A percentile compares a stretch with the other conserved stretches of the same genome.
Evolutionary conservation across 2,888 invertebrate genomes (phyloP).

Genomic region (Didymodactylos carnosus): DNA sequence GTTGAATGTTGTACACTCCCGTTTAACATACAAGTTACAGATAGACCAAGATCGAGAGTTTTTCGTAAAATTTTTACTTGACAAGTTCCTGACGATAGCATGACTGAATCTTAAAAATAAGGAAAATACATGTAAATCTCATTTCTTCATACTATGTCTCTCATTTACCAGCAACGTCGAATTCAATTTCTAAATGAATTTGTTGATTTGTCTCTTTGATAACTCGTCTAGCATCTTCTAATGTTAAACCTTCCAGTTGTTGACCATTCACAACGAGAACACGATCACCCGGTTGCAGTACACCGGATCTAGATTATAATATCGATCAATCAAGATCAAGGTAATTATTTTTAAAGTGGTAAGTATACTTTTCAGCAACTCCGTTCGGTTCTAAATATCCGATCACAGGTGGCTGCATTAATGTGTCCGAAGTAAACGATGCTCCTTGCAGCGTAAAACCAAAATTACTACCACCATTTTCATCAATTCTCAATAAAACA

Average conservation of each 20-base stretch:
- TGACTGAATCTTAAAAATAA: constrained; percentile 49
- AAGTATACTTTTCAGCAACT: constrained; percentile 44
- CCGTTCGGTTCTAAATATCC: constrained; percentile 40
- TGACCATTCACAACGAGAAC: constrained; percentile 64
- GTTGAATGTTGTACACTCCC: too few relatives aligned
- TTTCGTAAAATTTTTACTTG: constrained; percentile 58
- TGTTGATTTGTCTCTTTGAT: constrained; percentile 35
- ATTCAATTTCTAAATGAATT: constrained; percentile 60
- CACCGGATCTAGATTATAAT: constrained; percentile 22
- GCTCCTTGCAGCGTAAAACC: constrained; percentile 39
- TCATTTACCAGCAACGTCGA: constrained; percentile 51
- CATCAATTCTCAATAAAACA: too few relatives aligned
- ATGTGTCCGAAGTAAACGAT: constrained; percentile 22
- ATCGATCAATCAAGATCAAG: neutral
- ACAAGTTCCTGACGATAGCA: constrained; percentile 71
- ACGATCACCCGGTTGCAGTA: constrained; percentile 50
- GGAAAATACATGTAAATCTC: neutral
- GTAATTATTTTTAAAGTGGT: too few relatives aligned
- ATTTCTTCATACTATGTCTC: too few relatives aligned
- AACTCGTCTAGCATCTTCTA: constrained; percentile 33
- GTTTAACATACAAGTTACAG: constrained; percentile 8
- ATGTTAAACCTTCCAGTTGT: constrained; percentile 36
- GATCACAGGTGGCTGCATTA: constrained; percentile 35
- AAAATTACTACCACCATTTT: too few relatives aligned
- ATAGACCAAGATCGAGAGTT: constrained; percentile 57